A percentile compares a stretch with the other conserved stretches of the same genome.
These are phyloP conservation scores for Falco novaeseelandiae DNA, from an alignment of 2,797 vertebrate species.

Conservation along the genomic window DNA sequence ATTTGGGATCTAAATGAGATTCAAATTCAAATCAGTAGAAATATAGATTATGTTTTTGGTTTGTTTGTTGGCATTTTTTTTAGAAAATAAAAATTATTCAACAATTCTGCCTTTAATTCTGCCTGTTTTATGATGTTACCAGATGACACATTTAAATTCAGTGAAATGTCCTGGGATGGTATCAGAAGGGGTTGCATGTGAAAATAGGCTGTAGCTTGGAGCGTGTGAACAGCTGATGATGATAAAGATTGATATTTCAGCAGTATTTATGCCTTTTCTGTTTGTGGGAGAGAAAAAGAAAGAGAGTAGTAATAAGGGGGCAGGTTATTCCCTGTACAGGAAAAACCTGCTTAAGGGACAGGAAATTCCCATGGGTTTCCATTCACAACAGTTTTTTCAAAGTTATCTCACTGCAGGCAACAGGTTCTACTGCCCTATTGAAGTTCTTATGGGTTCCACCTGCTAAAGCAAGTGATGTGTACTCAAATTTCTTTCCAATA, in stretches of 20 bases:
- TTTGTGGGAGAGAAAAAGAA: not conserved
- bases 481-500: not conserved
- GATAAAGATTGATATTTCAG: slow-evolving; percentile 44
- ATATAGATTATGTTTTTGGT: not conserved
- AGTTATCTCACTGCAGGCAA: not conserved
- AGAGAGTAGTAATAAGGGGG: not conserved
- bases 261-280: slow-evolving; percentile 24
- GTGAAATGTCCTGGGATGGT: not conserved
- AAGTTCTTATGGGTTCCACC: slow-evolving; percentile 3
- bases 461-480: not conserved
- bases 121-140: not conserved
- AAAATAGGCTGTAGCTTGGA: not conserved
- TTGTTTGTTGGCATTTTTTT: not conserved
- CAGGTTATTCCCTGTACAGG: not conserved
- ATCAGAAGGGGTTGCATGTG: not conserved
- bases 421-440: slow-evolving; percentile 21
- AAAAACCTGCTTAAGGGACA: slow-evolving; percentile 48
- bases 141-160: not conserved
- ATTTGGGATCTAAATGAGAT: not conserved
- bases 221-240: not conserved
- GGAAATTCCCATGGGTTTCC: slow-evolving; percentile 1
- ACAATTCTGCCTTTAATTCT: not conserved
- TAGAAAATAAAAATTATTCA: not conserved
- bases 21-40: not conserved
- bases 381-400: slow-evolving; percentile 23